Percentiles rank a stretch among this genome's conserved stretches.
Conservation (phyloP, 2,113 vertebrate genomes). For the Numenius arquata region DNA sequence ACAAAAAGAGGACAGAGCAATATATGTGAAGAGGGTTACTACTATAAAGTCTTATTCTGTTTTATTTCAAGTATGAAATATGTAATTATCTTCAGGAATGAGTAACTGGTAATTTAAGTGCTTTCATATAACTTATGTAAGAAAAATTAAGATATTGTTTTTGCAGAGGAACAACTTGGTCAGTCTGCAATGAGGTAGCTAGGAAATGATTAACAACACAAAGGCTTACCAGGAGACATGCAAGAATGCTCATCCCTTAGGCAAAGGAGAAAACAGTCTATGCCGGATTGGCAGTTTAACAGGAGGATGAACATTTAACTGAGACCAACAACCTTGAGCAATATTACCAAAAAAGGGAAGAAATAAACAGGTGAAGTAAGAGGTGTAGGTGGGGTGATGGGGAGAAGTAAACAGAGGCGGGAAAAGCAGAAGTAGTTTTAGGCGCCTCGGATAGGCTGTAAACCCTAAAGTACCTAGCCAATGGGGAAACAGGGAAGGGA, state of each 20-base stretch:
- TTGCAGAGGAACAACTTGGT: no score
- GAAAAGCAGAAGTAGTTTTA: background rate
- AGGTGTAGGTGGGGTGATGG: background rate
- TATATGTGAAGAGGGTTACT: background rate
- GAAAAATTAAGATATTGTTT: background rate
- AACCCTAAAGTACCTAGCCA: background rate
- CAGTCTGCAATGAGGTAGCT: no score
- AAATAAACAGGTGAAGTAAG: background rate
- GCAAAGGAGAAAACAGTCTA: background rate
- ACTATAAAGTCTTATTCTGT: background rate
- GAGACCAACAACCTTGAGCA: background rate
- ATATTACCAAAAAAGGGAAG: background rate
- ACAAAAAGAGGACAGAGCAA: background rate
- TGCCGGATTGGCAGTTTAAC: background rate
- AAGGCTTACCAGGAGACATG: background rate
- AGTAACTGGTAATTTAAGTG: background rate
- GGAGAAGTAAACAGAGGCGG: background rate
- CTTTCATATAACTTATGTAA: background rate
- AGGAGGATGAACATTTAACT: background rate
- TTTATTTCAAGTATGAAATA: background rate
- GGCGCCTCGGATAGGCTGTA: no score
- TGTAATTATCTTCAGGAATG: background rate
- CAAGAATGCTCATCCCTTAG: background rate
- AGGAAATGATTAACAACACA: background rate
- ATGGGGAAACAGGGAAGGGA: background rate